A percentile compares a stretch with the other conserved stretches of the same genome.
Conservation (phyloP, 2,888 invertebrate species). For the Thereva unica region DNA sequence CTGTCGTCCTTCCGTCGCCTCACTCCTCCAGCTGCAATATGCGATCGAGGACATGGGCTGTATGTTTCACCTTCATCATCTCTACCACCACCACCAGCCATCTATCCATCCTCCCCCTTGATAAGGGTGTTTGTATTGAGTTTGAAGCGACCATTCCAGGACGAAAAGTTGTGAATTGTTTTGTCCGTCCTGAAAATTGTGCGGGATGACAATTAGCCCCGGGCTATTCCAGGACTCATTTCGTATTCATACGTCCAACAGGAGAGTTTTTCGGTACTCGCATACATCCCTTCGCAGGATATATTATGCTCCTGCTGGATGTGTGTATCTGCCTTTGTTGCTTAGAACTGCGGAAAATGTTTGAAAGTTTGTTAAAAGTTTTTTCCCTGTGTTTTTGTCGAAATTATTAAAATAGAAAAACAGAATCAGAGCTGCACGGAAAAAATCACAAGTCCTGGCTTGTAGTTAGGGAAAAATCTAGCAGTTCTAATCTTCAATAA, state of each 20-base stretch:
- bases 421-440: too few species aligned
- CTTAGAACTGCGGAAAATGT: slow-evolving; percentile 1
- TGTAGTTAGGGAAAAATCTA: too few species aligned
- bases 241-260: slow-evolving; percentile 34
- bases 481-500: too few species aligned
- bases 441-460: too few species aligned
- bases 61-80: background rate
- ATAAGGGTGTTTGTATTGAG: slow-evolving; percentile 27
- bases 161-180: slow-evolving; percentile 14
- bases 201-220: slow-evolving; percentile 33
- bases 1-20: background rate
- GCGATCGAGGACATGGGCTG: background rate
- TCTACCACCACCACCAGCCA: background rate
- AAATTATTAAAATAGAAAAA: background rate
- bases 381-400: background rate
- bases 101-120: slow-evolving; percentile 6
- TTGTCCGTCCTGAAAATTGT: slow-evolving; percentile 8
- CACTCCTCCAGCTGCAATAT: background rate
- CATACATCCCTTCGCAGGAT: too few species aligned
- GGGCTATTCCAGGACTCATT: slow-evolving; percentile 32
- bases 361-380: background rate
- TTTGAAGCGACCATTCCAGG: slow-evolving; percentile 10
- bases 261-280: slow-evolving; percentile 1
- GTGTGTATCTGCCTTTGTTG: too few species aligned
- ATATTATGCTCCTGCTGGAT: too few species aligned